Evolutionary conservation across 1,140 invertebrate genomes (phyloP).

Genomic region (Orchestia grillus): DNA sequence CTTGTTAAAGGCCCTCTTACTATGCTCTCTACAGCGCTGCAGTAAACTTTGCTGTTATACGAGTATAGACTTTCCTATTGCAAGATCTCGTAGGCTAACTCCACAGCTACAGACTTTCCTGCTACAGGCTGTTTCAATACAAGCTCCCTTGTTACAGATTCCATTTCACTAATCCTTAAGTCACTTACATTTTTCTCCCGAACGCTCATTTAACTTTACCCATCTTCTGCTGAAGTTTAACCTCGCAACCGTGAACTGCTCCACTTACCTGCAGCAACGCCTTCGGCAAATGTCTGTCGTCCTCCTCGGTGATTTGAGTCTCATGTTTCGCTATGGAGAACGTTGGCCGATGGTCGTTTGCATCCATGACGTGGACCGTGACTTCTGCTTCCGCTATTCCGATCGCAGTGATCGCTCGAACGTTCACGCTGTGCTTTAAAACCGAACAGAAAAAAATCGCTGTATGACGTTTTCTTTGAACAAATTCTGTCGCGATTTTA

Average conservation of each 20-base stretch:
- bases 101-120: neutral
- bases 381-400: conserved; percentile 47
- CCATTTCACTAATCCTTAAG: neutral
- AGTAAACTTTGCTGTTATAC: too few species aligned
- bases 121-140: neutral
- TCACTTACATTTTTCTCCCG: neutral
- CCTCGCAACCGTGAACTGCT: neutral
- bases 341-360: conserved; percentile 53
- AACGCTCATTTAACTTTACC: neutral
- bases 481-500: too few species aligned
- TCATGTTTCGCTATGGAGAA: conserved; percentile 24
- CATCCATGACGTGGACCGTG: conserved; percentile 39
- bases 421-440: conserved; percentile 42
- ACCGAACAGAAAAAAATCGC: neutral
- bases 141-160: neutral
- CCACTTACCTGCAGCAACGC: conserved; percentile 33
- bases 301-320: conserved; percentile 59
- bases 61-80: neutral
- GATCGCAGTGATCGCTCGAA: neutral
- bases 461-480: neutral
- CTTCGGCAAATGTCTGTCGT: conserved; percentile 58
- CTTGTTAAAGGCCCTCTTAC: too few species aligned
- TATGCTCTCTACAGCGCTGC: too few species aligned
- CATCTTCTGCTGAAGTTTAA: neutral
- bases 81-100: neutral